Evolutionary conservation across 1,140 invertebrate genomes (phyloP).

Genomic region (Lepidurus packardi): DNA sequence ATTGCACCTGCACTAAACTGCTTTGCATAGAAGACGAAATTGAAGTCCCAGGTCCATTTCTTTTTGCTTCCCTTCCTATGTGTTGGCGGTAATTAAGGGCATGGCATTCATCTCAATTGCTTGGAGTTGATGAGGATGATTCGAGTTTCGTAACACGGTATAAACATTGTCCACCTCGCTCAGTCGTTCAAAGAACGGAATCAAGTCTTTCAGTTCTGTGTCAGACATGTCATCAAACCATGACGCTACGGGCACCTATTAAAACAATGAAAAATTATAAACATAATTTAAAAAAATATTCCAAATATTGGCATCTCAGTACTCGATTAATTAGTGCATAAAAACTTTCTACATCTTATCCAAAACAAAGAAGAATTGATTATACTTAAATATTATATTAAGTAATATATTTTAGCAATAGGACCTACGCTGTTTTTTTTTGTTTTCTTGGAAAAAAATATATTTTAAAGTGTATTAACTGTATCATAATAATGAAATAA

Average conservation of each 20-base stretch:
- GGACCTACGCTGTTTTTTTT: no score
- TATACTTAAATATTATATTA: no score
- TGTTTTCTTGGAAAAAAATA: no score
- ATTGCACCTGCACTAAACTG: background rate
- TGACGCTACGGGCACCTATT: conserved; percentile 89
- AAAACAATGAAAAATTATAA: conserved; percentile 39
- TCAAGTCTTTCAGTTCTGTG: conserved; percentile 86
- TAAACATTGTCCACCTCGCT: conserved; percentile 92
- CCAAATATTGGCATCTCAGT: background rate
- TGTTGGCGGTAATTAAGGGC: conserved; percentile 1
- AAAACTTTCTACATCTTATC: no score
- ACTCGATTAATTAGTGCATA: no score
- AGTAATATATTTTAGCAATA: no score
- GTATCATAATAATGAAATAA: no score
- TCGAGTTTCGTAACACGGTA: conserved; percentile 81
- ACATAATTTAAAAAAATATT: background rate
- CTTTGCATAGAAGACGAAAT: conserved; percentile 1
- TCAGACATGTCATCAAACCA: conserved; percentile 98
- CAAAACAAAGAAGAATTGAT: no score
- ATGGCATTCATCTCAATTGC: background rate
- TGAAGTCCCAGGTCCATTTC: background rate
- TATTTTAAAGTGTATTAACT: no score
- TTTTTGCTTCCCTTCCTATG: background rate
- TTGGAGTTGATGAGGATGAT: conserved; percentile 54
- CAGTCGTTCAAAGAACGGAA: conserved; percentile 92